A percentile compares a stretch with the other conserved stretches of the same genome.
Conservation (phyloP, 2,888 invertebrate genomes). For the Lacanobia oleracea region DNA sequence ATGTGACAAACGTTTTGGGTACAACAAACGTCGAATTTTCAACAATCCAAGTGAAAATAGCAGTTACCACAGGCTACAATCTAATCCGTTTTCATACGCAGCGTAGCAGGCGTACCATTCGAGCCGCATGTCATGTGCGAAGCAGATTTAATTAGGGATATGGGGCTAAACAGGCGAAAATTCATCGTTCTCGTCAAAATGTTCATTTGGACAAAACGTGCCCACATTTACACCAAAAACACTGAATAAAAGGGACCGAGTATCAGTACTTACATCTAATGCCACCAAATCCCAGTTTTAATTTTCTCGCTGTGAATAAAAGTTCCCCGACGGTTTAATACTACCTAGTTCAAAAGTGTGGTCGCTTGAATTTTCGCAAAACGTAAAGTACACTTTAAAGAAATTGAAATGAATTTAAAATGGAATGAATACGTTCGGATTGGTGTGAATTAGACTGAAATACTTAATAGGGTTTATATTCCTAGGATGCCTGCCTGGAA, state of each 20-base stretch:
- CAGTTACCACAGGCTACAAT: slow-evolving; percentile 15
- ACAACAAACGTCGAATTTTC: slow-evolving; percentile 19
- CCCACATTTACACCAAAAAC: slow-evolving; percentile 55
- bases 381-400: slow-evolving; percentile 56
- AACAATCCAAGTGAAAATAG: slow-evolving; percentile 31
- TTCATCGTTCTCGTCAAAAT: slow-evolving; percentile 62
- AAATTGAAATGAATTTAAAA: slow-evolving; percentile 61
- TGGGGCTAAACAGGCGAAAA: slow-evolving; percentile 59
- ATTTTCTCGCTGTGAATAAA: slow-evolving; percentile 61
- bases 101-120: slow-evolving; percentile 45
- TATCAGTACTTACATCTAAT: slow-evolving; percentile 63
- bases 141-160: slow-evolving; percentile 66
- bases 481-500: background rate
- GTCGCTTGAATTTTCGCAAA: slow-evolving; percentile 54
- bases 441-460: slow-evolving; percentile 28
- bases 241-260: slow-evolving; percentile 59
- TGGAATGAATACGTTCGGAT: slow-evolving; percentile 39
- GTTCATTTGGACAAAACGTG: slow-evolving; percentile 59
- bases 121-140: slow-evolving; percentile 50
- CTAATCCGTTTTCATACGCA: slow-evolving; percentile 51
- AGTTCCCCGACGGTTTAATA: slow-evolving; percentile 50
- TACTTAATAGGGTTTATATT: slow-evolving; percentile 1
- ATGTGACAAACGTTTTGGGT: background rate
- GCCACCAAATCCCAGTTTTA: slow-evolving; percentile 64
- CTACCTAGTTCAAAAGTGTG: slow-evolving; percentile 58